A percentile compares a stretch with the other conserved stretches of the same genome.
Evolutionary conservation across 37 sponge, comb jelly and placozoan species (phyloP).

Genomic region (Spongilla lacustris): DNA sequence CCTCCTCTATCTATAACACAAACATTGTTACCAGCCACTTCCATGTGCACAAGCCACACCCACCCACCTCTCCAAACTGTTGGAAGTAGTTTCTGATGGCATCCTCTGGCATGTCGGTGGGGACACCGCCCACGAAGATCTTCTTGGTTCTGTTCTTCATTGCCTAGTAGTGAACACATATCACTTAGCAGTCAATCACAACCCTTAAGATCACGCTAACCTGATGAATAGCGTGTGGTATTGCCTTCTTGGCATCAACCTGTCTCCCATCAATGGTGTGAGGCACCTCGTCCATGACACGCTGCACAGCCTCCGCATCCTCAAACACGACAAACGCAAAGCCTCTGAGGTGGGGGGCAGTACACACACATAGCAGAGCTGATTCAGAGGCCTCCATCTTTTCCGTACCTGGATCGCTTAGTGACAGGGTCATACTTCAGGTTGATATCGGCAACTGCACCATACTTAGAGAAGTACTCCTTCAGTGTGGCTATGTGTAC

Average conservation of each 20-base stretch:
- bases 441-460: conserved; percentile 45
- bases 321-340: conserved; percentile 76
- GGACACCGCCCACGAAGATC: conserved; percentile 89
- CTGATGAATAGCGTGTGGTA: conserved; percentile 69
- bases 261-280: conserved; percentile 49
- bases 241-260: conserved; percentile 70
- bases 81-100: conserved; percentile 54
- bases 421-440: conserved; percentile 63
- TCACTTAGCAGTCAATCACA: background rate
- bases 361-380: background rate
- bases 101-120: conserved; percentile 62
- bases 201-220: background rate
- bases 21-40: background rate
- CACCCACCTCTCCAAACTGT: conserved; percentile 71
- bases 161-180: conserved; percentile 11
- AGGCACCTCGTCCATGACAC: conserved; percentile 29
- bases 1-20: conserved; percentile 75
- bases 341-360: conserved; percentile 32
- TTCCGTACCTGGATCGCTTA: conserved; percentile 34
- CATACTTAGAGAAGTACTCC: conserved; percentile 69
- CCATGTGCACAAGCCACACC: background rate
- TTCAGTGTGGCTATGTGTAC: conserved; percentile 16
- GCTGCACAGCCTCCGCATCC: conserved; percentile 43
- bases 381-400: background rate
- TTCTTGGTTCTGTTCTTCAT: conserved; percentile 70